These are phyloP conservation scores for Melinopterus prodromus DNA, from an alignment of 2,888 invertebrate genomes.

Conservation along the genomic window DNA sequence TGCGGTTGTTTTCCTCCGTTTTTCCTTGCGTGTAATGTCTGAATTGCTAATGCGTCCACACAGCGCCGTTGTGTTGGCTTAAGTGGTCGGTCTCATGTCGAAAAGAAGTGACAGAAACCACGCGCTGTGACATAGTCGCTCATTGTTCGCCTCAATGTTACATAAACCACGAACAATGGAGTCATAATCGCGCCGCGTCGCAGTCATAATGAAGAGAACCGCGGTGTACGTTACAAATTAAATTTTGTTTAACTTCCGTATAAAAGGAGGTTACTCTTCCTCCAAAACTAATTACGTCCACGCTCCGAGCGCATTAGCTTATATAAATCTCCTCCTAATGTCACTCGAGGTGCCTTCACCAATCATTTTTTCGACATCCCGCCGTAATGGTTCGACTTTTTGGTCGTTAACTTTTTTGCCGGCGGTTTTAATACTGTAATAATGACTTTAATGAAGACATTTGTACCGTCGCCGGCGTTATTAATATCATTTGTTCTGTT, in stretches of 20 bases:
- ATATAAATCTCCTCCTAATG: neutral
- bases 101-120: neutral
- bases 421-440: slow-evolving; percentile 11
- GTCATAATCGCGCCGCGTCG: neutral
- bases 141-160: neutral
- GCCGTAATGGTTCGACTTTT: neutral
- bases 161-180: neutral
- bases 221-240: slow-evolving; percentile 11
- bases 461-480: slow-evolving; percentile 9
- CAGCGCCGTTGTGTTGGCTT: no score
- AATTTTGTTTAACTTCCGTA: slow-evolving; percentile 24
- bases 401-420: neutral
- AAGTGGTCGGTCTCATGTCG: neutral
- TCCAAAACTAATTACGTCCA: slow-evolving; percentile 10
- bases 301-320: slow-evolving; percentile 6
- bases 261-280: slow-evolving; percentile 18
- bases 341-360: neutral
- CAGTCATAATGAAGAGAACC: neutral
- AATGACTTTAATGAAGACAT: slow-evolving; percentile 26
- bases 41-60: no score
- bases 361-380: slow-evolving; percentile 4
- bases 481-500: slow-evolving; percentile 7
- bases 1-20: no score
- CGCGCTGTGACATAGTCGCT: neutral
- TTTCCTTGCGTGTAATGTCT: no score